phyloP scores from a whole-genome alignment of 2,797 vertebrate genomes.

The Eospalax fontanierii region DNA sequence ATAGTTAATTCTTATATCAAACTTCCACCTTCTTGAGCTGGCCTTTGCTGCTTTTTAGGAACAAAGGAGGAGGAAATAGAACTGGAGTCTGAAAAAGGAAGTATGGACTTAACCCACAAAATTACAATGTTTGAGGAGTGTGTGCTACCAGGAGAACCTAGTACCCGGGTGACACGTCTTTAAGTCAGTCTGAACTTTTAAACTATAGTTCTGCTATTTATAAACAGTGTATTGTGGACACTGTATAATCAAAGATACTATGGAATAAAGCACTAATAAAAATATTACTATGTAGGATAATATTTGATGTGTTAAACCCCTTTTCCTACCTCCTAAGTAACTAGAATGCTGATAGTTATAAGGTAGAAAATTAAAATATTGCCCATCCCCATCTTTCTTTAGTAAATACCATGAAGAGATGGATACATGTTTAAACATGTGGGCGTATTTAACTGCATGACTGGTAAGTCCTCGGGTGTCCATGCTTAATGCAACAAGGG shows the following conservation, averaged over 20 bases:
- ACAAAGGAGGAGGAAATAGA: not conserved
- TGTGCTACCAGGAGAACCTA: not conserved
- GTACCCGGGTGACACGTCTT: not conserved
- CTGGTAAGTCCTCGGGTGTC: not conserved
- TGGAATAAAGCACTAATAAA: not conserved
- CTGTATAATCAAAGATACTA: not conserved
- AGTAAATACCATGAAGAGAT: not conserved
- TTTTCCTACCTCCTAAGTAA: not conserved
- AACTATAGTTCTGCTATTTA: not conserved
- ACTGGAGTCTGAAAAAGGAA: not conserved
- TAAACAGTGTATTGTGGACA: not conserved
- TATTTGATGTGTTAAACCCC: not conserved
- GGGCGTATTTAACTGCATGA: not conserved
- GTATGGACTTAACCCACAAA: accelerated
- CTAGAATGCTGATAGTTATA: not conserved
- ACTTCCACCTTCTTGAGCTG: accelerated
- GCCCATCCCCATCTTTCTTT: not conserved
- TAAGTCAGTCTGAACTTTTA: not conserved
- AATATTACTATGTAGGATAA: too few species aligned
- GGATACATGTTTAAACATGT: not conserved
- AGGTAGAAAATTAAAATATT: not conserved
- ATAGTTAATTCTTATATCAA: not conserved
- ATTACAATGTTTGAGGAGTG: not conserved
- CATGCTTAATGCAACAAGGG: not conserved
- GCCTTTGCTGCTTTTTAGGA: too few species aligned